Conservation (phyloP, 2,113 vertebrate species). For the Apaloderma vittatum region DNA sequence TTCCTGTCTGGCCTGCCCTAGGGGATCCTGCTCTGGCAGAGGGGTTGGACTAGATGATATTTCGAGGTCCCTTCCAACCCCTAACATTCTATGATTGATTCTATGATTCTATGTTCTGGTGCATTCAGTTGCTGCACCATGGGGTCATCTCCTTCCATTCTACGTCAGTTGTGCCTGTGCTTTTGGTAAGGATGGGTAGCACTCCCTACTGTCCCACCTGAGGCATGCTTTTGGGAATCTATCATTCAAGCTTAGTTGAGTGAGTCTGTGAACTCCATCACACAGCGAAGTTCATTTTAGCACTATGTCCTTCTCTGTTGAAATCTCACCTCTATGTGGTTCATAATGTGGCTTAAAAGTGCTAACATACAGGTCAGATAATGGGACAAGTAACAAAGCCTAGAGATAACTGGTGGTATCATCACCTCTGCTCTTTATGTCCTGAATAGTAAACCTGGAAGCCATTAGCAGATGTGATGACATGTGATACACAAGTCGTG, state of each 20-base stretch:
- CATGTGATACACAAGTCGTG: not conserved
- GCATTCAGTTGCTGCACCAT: not conserved
- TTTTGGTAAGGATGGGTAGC: not conserved
- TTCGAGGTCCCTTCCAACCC: too few relatives aligned
- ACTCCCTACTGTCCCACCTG: not conserved
- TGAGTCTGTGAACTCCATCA: not conserved
- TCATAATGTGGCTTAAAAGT: not conserved
- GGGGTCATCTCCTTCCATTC: not conserved
- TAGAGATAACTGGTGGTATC: not conserved
- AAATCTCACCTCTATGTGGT: not conserved
- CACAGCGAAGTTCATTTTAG: not conserved
- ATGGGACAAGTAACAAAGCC: not conserved
- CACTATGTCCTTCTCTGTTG: not conserved
- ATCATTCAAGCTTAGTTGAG: fast-evolving
- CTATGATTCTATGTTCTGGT: not conserved
- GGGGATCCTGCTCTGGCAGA: too few relatives aligned
- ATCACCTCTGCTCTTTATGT: not conserved
- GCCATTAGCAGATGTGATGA: not conserved
- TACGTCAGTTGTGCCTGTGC: not conserved
- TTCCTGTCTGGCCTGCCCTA: too few relatives aligned
- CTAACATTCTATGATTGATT: too few relatives aligned
- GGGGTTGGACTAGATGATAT: too few relatives aligned
- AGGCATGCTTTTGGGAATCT: not conserved
- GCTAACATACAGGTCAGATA: not conserved
- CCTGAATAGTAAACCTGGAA: not conserved